Evolutionary conservation across 2,797 vertebrate species (phyloP), one percentile per base, ranked within the genome.

Genomic region (Cheirogaleus major): DNA sequence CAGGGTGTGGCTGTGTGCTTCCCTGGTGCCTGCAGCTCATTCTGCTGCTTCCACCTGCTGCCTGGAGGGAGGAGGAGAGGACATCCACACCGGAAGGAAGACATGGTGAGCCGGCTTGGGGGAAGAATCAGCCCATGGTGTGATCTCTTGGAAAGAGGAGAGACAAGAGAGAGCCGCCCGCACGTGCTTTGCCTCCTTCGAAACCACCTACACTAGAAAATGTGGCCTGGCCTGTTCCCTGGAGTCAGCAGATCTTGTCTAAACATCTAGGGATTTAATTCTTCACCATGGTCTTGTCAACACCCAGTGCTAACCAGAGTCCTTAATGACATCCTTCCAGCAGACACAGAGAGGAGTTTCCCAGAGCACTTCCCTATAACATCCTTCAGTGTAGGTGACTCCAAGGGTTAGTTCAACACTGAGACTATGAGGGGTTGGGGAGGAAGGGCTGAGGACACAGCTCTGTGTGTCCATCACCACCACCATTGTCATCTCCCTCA

Each of bases 191-290:
- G 1, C 23, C 41, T 89, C 65, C 83, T 22, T 22, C 11, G n/a
- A 91, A 55, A 35, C n/a, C n/a, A 8, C 63, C 27, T 1, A 7
- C 1, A 0, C 9, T 12, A 35, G 4, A 32, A 30, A 43, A 41
- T 13, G 5, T 22, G 7, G 25, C 32, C 38, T 10, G 32, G 4
- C 15, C 45, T n/a, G 4, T 1, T 15, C n/a, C 9, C 69, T n/a
- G 7, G 50, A 67, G 14, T 45, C 45, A 48, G 2, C 32, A 8
- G 20, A 32, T 61, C 65, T 52, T 23, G 1, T 14, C 25, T 10
- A 59, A 61, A 50, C 43, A 32, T 7, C 1, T 0, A 13, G 14
- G 30, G 84, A 35, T 20, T 30, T 35, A 25, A 41, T 11, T 43
- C 81, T 67, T 75, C 43, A 27, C 7, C 11, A 2, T 8, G 41